Evolutionary conservation across 2,113 vertebrate genomes (phyloP).

Genomic region (Ictalurus punctatus): DNA sequence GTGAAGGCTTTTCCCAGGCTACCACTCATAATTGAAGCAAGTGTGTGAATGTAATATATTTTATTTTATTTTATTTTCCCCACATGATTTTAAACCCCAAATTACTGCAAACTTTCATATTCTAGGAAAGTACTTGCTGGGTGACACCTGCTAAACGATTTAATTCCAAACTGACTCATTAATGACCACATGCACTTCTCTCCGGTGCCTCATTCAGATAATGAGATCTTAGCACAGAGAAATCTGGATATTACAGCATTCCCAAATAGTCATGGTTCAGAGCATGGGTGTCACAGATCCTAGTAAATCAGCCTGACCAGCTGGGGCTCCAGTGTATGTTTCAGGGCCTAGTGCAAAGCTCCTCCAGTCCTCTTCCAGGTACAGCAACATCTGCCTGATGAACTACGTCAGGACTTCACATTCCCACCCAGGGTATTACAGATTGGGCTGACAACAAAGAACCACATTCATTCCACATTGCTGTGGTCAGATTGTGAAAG

Average conservation of each 20-base stretch:
- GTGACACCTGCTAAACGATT: slow-evolving; percentile 48
- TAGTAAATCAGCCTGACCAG: slow-evolving; percentile 61
- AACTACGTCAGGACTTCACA: slow-evolving; percentile 30
- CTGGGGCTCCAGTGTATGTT: slow-evolving; percentile 40
- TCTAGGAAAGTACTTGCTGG: slow-evolving; percentile 45
- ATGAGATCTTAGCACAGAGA: slow-evolving; percentile 61
- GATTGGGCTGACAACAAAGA: slow-evolving; percentile 35
- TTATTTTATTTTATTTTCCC: slow-evolving; percentile 6
- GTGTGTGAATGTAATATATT: not conserved
- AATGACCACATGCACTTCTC: slow-evolving; percentile 29
- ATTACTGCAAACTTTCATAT: slow-evolving; percentile 27
- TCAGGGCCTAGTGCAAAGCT: slow-evolving; percentile 39
- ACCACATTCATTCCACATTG: slow-evolving; percentile 29
- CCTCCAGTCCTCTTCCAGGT: slow-evolving; percentile 40
- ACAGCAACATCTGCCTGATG: slow-evolving; percentile 42
- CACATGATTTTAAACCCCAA: not conserved
- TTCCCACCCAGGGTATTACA: slow-evolving; percentile 33
- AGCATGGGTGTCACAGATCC: slow-evolving; percentile 56
- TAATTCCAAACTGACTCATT: slow-evolving; percentile 43
- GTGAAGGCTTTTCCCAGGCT: not conserved
- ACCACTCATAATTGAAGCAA: not conserved
- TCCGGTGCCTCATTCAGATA: slow-evolving; percentile 51
- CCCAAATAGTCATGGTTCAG: slow-evolving; percentile 60
- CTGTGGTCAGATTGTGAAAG: slow-evolving; percentile 33
- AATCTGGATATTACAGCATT: slow-evolving; percentile 56